Evolutionary conservation across 1,140 invertebrate species (phyloP).

Genomic region (Drosophila pectinifera): DNA sequence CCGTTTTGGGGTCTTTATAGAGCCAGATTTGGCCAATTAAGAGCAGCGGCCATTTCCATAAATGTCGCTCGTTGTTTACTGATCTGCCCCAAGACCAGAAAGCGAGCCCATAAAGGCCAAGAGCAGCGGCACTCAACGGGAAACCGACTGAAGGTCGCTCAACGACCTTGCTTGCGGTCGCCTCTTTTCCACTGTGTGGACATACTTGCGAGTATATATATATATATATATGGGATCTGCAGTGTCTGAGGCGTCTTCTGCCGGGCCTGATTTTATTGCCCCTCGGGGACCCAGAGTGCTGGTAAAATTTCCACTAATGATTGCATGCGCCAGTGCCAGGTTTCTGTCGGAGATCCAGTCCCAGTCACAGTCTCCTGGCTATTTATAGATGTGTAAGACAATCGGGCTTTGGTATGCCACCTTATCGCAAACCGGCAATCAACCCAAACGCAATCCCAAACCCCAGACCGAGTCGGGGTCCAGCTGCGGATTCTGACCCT

Average conservation of each 20-base stretch:
- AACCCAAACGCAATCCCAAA: slow-evolving; percentile 34
- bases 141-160: slow-evolving; percentile 68
- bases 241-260: slow-evolving; percentile 65
- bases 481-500: slow-evolving; percentile 41
- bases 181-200: slow-evolving; percentile 16
- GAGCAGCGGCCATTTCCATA: slow-evolving; percentile 40
- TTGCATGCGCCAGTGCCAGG: slow-evolving; percentile 70
- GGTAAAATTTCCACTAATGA: slow-evolving; percentile 72
- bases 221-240: slow-evolving; percentile 12
- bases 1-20: slow-evolving; percentile 52
- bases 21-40: slow-evolving; percentile 79
- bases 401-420: slow-evolving; percentile 72
- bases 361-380: slow-evolving; percentile 32
- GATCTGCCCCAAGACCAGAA: slow-evolving; percentile 58
- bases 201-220: slow-evolving; percentile 12
- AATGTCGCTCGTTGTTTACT: slow-evolving; percentile 63
- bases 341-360: slow-evolving; percentile 12
- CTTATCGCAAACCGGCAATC: slow-evolving; percentile 76
- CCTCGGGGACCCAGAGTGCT: slow-evolving; percentile 31
- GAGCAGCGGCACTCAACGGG: slow-evolving; percentile 50
- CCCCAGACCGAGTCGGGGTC: slow-evolving; percentile 8
- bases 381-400: slow-evolving; percentile 77
- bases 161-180: slow-evolving; percentile 83
- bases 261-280: slow-evolving; percentile 74
- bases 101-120: slow-evolving; percentile 53